phyloP scores from a whole-genome alignment of 2,888 invertebrate genomes.

The Xestia sexstrigata region DNA sequence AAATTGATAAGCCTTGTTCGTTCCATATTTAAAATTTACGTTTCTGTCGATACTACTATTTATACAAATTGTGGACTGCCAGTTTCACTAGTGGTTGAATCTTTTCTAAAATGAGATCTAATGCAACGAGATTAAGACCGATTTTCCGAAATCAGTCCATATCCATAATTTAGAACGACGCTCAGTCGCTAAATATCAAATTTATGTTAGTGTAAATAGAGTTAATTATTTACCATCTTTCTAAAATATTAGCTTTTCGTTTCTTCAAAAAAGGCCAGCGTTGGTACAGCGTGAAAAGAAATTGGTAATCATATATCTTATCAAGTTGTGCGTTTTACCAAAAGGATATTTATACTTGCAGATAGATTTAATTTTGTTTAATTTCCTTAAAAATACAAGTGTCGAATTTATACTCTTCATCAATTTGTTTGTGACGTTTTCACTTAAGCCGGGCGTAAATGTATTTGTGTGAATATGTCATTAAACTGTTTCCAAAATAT shows the following conservation, averaged over 20 bases:
- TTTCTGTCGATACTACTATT: background rate
- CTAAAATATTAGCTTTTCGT: background rate
- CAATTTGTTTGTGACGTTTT: background rate
- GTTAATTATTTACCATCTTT: background rate
- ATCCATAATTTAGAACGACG: background rate
- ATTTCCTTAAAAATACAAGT: background rate
- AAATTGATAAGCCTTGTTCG: background rate
- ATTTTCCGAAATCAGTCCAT: background rate
- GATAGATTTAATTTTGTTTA: background rate
- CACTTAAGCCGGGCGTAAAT: background rate
- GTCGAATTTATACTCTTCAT: background rate
- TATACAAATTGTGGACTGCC: constrained; percentile 17
- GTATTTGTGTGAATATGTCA: background rate
- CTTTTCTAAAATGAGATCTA: constrained; percentile 35
- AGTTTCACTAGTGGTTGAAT: constrained; percentile 4
- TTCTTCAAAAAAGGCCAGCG: background rate
- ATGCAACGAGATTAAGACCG: background rate
- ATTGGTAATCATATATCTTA: background rate
- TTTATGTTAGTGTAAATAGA: background rate
- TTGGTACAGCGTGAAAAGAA: background rate
- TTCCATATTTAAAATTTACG: constrained; percentile 12
- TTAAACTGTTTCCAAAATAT: background rate
- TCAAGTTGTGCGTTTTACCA: constrained; percentile 7
- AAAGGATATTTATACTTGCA: background rate
- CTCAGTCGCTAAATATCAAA: background rate